Percentiles rank a stretch among this genome's conserved stretches.
Evolutionary conservation across 2,113 vertebrate species (phyloP).

Genomic region (Boleophthalmus pectinirostris): DNA sequence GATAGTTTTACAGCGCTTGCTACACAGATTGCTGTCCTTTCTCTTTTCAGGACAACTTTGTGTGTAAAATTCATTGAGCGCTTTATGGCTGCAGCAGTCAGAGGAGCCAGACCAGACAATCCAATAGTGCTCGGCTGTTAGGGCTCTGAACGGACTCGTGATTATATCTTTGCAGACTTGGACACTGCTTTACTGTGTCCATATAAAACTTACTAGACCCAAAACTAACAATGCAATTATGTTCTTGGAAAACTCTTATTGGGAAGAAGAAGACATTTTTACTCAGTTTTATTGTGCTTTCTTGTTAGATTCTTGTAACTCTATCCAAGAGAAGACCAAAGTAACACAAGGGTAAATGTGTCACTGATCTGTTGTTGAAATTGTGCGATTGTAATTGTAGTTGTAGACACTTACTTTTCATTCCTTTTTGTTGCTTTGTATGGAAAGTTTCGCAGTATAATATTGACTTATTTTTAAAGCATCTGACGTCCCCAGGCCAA

Average conservation of each 20-base stretch:
- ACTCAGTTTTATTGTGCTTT: background rate
- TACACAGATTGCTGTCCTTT: constrained; percentile 2
- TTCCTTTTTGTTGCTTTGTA: no score
- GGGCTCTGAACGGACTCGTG: constrained; percentile 1
- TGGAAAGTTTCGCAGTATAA: no score
- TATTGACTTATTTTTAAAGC: no score
- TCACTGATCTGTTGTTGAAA: background rate
- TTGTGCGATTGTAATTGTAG: background rate
- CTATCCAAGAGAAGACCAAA: background rate
- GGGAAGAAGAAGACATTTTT: background rate
- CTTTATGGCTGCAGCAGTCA: constrained; percentile 11
- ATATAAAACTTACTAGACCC: background rate
- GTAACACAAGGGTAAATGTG: background rate
- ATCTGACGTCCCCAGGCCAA: no score
- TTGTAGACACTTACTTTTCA: background rate
- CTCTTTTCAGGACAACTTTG: constrained; percentile 17
- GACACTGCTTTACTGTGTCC: background rate
- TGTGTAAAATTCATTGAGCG: constrained; percentile 36
- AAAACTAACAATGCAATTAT: background rate
- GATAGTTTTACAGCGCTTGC: background rate
- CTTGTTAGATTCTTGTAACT: background rate
- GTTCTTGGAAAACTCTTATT: background rate
- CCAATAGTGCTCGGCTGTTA: constrained; percentile 17
- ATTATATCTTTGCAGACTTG: constrained; percentile 14
- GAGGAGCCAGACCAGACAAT: constrained; percentile 10